These are phyloP conservation scores for Pluvialis apricaria DNA, from an alignment of 2,113 vertebrate species.

Conservation along the genomic window DNA sequence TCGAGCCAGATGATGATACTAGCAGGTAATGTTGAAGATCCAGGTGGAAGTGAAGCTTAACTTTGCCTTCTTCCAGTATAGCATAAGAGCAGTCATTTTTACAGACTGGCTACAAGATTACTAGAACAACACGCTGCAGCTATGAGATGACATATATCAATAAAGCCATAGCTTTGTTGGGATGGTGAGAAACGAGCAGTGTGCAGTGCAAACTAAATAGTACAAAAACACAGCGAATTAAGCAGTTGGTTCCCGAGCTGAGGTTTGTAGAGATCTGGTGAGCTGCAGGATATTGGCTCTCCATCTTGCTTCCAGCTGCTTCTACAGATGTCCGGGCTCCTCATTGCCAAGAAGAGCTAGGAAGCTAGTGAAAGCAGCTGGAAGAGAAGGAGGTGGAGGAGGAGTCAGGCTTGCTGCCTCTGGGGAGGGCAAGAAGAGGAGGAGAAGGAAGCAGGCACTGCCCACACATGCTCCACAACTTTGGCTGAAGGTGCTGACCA, in stretches of 20 bases:
- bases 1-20: background rate
- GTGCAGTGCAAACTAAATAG: background rate
- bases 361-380: slow-evolving; percentile 59
- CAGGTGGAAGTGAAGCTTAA: background rate
- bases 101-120: background rate
- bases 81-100: background rate
- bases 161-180: background rate
- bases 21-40: background rate
- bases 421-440: background rate
- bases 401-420: slow-evolving; percentile 10
- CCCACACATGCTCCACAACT: background rate
- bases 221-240: background rate
- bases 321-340: slow-evolving; percentile 63
- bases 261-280: slow-evolving; percentile 51
- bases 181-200: background rate
- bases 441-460: slow-evolving; percentile 17
- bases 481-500: background rate
- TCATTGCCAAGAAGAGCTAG: slow-evolving; percentile 54
- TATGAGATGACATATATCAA: background rate
- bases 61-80: background rate
- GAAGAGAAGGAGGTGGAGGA: slow-evolving; percentile 35
- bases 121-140: background rate
- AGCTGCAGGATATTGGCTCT: slow-evolving; percentile 58
- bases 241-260: slow-evolving; percentile 50
- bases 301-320: slow-evolving; percentile 66